Percentiles rank a stretch among this genome's conserved stretches.
phyloP scores from a whole-genome alignment of 2,113 vertebrate species.

The Fukomys damarensis region DNA sequence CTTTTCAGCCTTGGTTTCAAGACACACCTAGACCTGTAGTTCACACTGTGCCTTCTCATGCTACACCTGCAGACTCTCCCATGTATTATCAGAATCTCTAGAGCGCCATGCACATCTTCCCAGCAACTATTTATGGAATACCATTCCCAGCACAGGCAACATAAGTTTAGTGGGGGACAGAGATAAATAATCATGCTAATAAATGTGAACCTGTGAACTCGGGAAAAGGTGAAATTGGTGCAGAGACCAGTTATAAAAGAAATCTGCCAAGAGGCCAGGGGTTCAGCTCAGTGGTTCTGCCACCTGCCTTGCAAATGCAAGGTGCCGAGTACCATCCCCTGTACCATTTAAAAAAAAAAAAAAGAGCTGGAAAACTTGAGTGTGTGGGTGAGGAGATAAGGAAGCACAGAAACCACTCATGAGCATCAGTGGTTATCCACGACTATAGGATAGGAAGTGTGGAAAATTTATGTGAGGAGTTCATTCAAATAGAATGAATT shows the following conservation, averaged over 20 bases:
- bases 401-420: neutral
- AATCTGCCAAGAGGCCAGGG: neutral
- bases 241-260: neutral
- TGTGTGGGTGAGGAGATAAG: neutral
- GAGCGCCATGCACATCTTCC: neutral
- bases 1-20: neutral
- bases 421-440: fast-evolving
- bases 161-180: neutral
- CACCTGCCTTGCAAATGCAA: too few relatives aligned
- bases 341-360: too few relatives aligned
- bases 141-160: neutral
- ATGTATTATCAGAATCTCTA: neutral
- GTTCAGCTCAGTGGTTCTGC: too few relatives aligned
- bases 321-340: too few relatives aligned
- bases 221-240: neutral
- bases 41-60: neutral
- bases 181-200: neutral
- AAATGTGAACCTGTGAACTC: neutral
- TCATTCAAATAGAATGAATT: neutral
- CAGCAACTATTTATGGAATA: neutral
- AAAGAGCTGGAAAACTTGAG: neutral
- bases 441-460: too few relatives aligned
- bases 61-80: neutral
- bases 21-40: neutral
- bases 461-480: neutral